Conservation (phyloP, 2,113 vertebrate genomes). For the Capreolus pygargus region DNA sequence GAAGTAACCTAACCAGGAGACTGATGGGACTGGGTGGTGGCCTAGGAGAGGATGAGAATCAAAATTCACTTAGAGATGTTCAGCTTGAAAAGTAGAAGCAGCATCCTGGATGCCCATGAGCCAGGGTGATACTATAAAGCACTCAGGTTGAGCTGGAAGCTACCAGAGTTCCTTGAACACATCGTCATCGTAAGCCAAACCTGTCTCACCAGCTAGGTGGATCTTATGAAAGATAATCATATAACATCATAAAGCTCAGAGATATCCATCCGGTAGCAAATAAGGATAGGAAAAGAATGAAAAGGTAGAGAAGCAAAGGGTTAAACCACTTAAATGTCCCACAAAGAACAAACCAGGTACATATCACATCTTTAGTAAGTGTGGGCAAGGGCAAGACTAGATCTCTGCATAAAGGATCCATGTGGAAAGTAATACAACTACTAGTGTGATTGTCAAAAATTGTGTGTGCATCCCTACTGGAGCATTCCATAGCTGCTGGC, state of each 20-base stretch:
- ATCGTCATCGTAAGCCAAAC: neutral
- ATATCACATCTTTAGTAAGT: neutral
- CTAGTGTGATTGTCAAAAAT: neutral
- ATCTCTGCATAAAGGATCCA: neutral
- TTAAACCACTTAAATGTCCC: neutral
- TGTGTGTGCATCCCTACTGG: accelerated
- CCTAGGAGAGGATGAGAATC: neutral
- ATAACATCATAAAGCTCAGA: neutral
- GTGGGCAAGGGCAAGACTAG: neutral
- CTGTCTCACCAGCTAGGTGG: neutral
- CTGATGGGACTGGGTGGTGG: neutral
- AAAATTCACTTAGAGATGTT: neutral
- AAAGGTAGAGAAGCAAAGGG: neutral
- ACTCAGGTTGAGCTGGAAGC: neutral
- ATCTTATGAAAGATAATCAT: neutral
- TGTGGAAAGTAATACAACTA: neutral
- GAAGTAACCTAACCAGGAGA: neutral
- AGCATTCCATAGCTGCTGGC: neutral
- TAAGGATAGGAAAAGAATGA: neutral
- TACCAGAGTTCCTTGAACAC: neutral
- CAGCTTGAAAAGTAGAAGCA: neutral
- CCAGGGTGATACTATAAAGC: neutral
- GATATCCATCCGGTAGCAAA: neutral
- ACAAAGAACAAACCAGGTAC: neutral
- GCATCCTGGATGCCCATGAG: neutral